Base-by-base conservation (phyloP, 2,113 vertebrate genomes). In the Phalacrocorax pelagicus region DNA sequence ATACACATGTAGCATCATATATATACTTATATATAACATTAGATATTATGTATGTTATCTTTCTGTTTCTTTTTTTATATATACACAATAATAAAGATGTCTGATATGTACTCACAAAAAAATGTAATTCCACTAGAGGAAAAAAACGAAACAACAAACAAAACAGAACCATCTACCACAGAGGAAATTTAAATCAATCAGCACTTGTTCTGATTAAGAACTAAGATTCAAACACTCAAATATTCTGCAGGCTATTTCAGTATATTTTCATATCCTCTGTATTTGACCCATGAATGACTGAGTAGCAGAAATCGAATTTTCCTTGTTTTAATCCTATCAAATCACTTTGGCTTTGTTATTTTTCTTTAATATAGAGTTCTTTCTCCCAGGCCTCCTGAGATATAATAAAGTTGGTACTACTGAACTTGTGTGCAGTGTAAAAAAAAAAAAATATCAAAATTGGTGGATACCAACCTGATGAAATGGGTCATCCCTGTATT, bases 401-500 rank as follows among this genome's bases (percentile, higher is more conserved):
- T 1, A 74, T 2, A 7, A 86, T 1, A 71, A 65, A 92, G 66
- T 46, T 66, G 19, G 5, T 11, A 83, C 62, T 36, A 77, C 44
- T 54, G 73, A 81, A 91, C 54, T 44, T 18, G 52, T 18, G 72
- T 20, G 40, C 34, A 57, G 17, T 10, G 55, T 42, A 78, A 40
- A 51, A 65, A 38, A 38, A 38, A 38, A 38, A 38, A 38, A 38
- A 38, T 10, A 36, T 9, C 40, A 81, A 51, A 85, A 20, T 0
- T n/a, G 72, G 38, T 71, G 46, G 51, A 77, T 40, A 94, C 97
- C 84, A 90, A 99, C 99, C 99, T 99, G 99, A 92, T 99, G 99
- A 93, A 99, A 99, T 32, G 99, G 99, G 96, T 99, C 99, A 49
- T 99, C 99, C 97, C 99, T 98, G 97, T 99, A 99, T 94, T 99